Evolutionary conservation across 2,113 vertebrate genomes (phyloP).

Genomic region (Rhodinocichla rosea): DNA sequence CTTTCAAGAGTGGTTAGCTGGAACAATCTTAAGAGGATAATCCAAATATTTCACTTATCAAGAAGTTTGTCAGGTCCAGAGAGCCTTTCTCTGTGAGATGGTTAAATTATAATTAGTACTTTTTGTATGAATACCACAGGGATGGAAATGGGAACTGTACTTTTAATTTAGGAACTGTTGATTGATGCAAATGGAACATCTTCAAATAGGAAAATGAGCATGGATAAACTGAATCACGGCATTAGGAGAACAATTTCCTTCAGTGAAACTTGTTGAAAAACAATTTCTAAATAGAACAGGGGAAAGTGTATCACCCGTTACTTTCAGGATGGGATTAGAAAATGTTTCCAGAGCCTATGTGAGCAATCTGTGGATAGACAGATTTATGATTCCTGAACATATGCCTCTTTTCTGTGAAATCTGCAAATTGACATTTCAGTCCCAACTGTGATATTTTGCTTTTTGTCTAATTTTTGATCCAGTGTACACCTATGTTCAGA

Average conservation of each 20-base stretch:
- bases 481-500: slow-evolving; percentile 96
- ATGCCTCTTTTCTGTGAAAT: not conserved
- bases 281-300: not conserved
- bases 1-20: not conserved
- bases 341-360: not conserved
- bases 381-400: not conserved
- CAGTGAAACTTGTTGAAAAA: not conserved
- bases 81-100: not conserved
- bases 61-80: not conserved
- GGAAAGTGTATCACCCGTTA: not conserved
- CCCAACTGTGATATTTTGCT: not conserved
- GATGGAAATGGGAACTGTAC: not conserved
- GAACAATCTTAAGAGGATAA: not conserved
- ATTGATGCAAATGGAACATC: not conserved
- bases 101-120: not conserved
- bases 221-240: not conserved
- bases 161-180: not conserved
- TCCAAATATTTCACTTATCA: not conserved
- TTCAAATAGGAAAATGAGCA: not conserved
- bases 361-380: not conserved
- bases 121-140: not conserved
- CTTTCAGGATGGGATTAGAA: not conserved
- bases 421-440: not conserved
- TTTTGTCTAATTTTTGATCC: not conserved
- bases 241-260: not conserved